Conservation (phyloP, 2,888 invertebrate genomes). For the Pterostichus madidus region DNA sequence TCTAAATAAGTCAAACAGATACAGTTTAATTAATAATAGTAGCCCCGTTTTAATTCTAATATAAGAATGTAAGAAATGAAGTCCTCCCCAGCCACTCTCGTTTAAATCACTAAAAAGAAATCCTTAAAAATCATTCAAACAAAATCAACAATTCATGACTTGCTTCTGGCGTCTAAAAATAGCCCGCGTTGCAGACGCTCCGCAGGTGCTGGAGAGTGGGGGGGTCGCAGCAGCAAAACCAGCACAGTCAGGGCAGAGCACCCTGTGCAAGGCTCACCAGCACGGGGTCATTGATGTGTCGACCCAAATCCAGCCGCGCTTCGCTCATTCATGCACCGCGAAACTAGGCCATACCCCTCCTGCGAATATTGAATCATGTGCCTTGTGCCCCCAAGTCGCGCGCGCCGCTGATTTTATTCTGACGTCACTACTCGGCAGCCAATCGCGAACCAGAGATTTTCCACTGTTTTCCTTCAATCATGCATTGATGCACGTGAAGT, state of each 20-base stretch:
- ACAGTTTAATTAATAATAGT: no score
- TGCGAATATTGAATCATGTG: slow-evolving; percentile 47
- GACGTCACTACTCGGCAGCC: slow-evolving; percentile 54
- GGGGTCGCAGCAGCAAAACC: no score
- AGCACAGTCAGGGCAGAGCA: slow-evolving; percentile 14
- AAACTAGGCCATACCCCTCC: slow-evolving; percentile 57
- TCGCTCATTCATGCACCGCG: slow-evolving; percentile 62
- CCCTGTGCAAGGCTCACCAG: slow-evolving; percentile 22
- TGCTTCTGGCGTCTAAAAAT: not conserved
- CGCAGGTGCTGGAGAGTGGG: no score
- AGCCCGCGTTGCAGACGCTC: not conserved
- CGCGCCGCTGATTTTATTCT: slow-evolving; percentile 1
- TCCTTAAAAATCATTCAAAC: no score
- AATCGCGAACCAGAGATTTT: slow-evolving; percentile 6
- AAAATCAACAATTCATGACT: no score
- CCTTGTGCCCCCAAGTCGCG: slow-evolving; percentile 4
- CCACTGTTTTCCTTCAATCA: slow-evolving; percentile 57
- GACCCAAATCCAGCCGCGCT: slow-evolving; percentile 52
- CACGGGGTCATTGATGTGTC: slow-evolving; percentile 60
- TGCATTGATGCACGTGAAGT: slow-evolving; percentile 50
- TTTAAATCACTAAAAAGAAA: slow-evolving; percentile 68
- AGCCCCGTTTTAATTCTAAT: no score
- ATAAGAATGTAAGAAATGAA: slow-evolving; percentile 59
- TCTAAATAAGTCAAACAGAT: no score
- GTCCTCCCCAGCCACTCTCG: slow-evolving; percentile 7